phyloP scores from a whole-genome alignment of 2,113 vertebrate species.

The Anas platyrhynchos region DNA sequence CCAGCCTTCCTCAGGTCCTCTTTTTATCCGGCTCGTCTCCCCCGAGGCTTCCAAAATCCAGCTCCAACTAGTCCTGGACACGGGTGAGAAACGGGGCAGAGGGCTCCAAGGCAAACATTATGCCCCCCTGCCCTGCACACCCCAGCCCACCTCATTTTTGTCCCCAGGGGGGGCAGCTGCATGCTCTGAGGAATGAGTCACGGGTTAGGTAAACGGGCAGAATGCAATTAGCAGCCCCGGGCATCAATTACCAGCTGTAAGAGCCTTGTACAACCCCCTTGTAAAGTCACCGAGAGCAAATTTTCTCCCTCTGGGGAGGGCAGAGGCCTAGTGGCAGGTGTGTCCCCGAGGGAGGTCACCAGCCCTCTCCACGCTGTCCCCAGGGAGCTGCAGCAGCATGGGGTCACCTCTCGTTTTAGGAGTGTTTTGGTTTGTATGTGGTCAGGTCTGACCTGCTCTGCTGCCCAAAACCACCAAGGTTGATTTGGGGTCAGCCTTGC shows the following conservation, averaged over 20 bases:
- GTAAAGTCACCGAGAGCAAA: background rate
- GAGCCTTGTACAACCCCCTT: constrained; percentile 18
- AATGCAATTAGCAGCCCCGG: constrained; percentile 46
- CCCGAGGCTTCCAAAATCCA: background rate
- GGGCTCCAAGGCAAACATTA: constrained; percentile 4
- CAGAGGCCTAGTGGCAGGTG: fast-evolving
- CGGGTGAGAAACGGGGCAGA: background rate
- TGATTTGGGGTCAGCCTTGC: background rate
- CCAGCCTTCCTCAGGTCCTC: background rate
- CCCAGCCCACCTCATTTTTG: background rate
- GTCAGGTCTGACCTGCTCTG: background rate
- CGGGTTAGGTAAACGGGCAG: constrained; percentile 22
- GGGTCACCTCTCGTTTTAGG: background rate
- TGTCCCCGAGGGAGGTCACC: background rate
- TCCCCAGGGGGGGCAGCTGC: background rate
- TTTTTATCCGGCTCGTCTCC: background rate
- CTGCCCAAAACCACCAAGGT: background rate
- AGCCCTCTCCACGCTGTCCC: background rate
- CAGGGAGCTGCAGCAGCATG: background rate
- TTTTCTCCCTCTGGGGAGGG: background rate
- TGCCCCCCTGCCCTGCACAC: background rate
- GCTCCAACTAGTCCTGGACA: background rate
- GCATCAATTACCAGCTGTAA: constrained; percentile 52
- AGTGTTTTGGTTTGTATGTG: background rate
- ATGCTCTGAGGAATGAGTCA: constrained; percentile 27